Evolutionary conservation across 1,140 invertebrate species (phyloP).

Genomic region (Chrysomallon squamiferum): DNA sequence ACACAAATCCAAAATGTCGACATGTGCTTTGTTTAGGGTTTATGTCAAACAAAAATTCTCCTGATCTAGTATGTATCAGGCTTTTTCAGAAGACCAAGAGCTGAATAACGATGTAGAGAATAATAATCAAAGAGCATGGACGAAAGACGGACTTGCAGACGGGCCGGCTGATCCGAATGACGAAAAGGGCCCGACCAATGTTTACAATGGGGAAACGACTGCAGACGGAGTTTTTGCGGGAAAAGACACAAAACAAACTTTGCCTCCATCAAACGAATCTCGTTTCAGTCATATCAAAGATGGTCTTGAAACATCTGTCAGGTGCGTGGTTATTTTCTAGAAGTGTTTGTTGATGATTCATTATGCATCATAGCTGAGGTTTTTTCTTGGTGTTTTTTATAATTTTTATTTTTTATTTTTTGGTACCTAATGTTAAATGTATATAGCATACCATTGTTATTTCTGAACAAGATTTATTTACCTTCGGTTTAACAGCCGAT

Average conservation of each 20-base stretch:
- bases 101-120: slow-evolving; percentile 14
- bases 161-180: slow-evolving; percentile 11
- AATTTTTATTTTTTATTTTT: not conserved
- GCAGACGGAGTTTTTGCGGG: slow-evolving; percentile 8
- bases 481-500: not conserved
- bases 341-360: not conserved
- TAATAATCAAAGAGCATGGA: slow-evolving; percentile 15
- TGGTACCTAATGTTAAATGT: not conserved
- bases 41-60: slow-evolving; percentile 7
- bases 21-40: slow-evolving; percentile 30
- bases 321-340: slow-evolving; percentile 16
- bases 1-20: slow-evolving; percentile 15
- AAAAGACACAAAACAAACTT: slow-evolving; percentile 15
- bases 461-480: not conserved
- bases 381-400: not conserved
- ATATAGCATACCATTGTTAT: not conserved
- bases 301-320: slow-evolving; percentile 33
- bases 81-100: slow-evolving; percentile 3
- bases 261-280: slow-evolving; percentile 6
- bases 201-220: slow-evolving; percentile 13
- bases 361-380: not conserved
- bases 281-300: slow-evolving; percentile 32
- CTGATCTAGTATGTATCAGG: slow-evolving; percentile 17
- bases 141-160: slow-evolving; percentile 2
- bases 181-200: slow-evolving; percentile 12